These are phyloP conservation scores for Sarcophaga subvicina DNA, from an alignment of 2,888 invertebrate genomes.

Conservation along the genomic window DNA sequence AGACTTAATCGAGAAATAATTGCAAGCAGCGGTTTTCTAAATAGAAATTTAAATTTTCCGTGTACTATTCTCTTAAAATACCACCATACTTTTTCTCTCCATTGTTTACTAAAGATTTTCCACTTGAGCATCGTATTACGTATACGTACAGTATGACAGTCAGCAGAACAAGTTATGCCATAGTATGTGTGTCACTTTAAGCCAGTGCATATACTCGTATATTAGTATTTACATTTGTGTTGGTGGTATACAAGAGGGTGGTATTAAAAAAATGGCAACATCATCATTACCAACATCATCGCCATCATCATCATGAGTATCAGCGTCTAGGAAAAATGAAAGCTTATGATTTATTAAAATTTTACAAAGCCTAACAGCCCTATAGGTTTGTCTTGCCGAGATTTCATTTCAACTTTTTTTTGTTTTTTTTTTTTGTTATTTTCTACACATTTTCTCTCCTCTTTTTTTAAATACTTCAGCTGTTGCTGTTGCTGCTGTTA, in stretches of 20 bases:
- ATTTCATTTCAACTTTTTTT: background rate
- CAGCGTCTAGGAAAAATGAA: slow-evolving; percentile 70
- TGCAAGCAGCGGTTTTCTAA: no score
- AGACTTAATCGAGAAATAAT: background rate
- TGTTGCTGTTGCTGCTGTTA: background rate
- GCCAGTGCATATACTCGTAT: background rate
- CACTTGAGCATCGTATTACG: slow-evolving; percentile 56
- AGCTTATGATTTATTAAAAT: slow-evolving; percentile 74
- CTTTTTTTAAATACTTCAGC: slow-evolving; percentile 20
- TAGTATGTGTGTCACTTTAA: background rate
- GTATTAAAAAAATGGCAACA: slow-evolving; percentile 55
- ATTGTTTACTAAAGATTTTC: slow-evolving; percentile 35
- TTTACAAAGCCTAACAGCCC: slow-evolving; percentile 71
- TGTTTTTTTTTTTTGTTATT: background rate
- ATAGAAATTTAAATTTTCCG: no score
- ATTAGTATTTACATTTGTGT: slow-evolving; percentile 7
- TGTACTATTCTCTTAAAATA: background rate
- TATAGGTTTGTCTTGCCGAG: slow-evolving; percentile 39
- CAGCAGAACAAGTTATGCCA: slow-evolving; percentile 11
- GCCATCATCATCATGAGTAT: slow-evolving; percentile 61
- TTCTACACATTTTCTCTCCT: slow-evolving; percentile 1
- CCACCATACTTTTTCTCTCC: slow-evolving; percentile 1
- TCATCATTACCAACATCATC: slow-evolving; percentile 63
- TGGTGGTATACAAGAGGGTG: slow-evolving; percentile 47
- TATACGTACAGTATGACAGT: slow-evolving; percentile 36